phyloP scores from a whole-genome alignment of 2,888 invertebrate species.

The Chydorus sphaericus region DNA sequence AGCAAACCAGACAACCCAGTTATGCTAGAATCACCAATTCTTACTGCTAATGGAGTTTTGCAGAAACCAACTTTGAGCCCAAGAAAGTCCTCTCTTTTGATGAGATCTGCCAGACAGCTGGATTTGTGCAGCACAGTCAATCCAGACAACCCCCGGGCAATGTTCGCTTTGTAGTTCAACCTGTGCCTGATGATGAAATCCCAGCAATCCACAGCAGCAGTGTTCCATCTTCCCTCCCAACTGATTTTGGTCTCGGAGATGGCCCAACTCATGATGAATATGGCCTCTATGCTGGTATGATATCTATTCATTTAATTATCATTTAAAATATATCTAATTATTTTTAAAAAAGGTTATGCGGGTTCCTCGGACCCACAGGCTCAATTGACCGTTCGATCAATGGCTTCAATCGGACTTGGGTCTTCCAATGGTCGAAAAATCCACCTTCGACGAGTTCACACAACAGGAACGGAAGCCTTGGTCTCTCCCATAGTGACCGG shows the following conservation, averaged over 20 bases:
- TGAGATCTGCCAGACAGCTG: not conserved
- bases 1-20: no score
- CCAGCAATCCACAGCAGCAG: no score
- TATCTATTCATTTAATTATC: no score
- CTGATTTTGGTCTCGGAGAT: no score
- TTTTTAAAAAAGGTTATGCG: not conserved
- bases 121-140: not conserved
- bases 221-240: no score
- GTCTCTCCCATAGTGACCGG: no score
- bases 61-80: no score
- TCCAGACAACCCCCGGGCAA: not conserved
- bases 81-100: not conserved
- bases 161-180: slow-evolving; percentile 2
- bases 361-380: slow-evolving; percentile 20
- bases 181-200: not conserved
- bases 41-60: no score
- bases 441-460: slow-evolving; percentile 40
- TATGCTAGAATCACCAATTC: no score
- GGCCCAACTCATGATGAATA: not conserved
- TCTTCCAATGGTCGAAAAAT: slow-evolving; percentile 75
- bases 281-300: no score
- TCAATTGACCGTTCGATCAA: slow-evolving; percentile 20
- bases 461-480: slow-evolving; percentile 10
- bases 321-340: not conserved
- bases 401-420: slow-evolving; percentile 41